Evolutionary conservation across 2,888 invertebrate genomes (phyloP).

Genomic region (Lumbricus terrestris): DNA sequence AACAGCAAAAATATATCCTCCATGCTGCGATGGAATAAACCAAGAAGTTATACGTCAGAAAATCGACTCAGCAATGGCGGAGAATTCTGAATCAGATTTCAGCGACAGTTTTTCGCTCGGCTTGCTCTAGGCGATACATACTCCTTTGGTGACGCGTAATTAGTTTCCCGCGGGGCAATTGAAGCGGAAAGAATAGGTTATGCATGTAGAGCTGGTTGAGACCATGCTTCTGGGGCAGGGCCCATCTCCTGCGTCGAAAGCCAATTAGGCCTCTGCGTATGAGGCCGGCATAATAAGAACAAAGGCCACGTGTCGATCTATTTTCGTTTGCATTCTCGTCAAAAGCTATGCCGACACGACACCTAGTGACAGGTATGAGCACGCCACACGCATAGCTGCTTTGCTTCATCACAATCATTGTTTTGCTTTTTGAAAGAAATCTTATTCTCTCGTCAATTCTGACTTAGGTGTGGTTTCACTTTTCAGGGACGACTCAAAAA

Average conservation of each 20-base stretch:
- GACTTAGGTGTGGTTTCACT: too few species aligned
- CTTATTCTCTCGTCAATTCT: background rate
- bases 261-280: background rate
- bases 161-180: background rate
- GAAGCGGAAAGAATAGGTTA: background rate
- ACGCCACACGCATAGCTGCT: background rate
- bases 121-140: background rate
- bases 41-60: background rate
- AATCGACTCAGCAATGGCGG: background rate
- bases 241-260: background rate
- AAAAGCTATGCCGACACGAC: background rate
- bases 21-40: background rate
- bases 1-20: background rate
- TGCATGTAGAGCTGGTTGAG: background rate
- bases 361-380: slow-evolving; percentile 3
- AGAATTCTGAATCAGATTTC: background rate
- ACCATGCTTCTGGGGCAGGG: background rate
- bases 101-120: background rate
- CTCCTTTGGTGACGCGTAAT: background rate
- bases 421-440: background rate
- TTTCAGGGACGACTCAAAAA: background rate
- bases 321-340: background rate
- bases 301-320: background rate
- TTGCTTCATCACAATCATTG: background rate
- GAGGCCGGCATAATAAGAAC: background rate